Percentiles rank a stretch among this genome's conserved stretches.
Conservation (phyloP, 2,888 invertebrate genomes). For the Myopa tessellatipennis region DNA sequence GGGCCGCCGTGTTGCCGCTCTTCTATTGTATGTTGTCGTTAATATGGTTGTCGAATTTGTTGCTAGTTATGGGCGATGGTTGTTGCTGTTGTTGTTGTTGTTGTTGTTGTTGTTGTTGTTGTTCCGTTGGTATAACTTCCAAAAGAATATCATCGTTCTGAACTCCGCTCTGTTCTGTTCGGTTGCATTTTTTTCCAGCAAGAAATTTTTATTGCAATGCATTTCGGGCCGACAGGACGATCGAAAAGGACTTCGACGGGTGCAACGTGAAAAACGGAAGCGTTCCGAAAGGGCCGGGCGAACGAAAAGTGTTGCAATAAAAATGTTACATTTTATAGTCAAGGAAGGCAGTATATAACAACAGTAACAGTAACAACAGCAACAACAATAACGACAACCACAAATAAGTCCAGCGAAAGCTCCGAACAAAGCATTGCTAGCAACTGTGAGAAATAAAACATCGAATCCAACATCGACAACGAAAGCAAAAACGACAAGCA, state of each 20-base stretch:
- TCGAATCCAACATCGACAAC: constrained; percentile 3
- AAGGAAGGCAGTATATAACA: constrained; percentile 50
- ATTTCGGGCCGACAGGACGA: constrained; percentile 38
- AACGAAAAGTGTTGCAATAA: constrained; percentile 49
- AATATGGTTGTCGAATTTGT: not conserved
- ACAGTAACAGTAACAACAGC: constrained; percentile 10
- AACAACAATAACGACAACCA: constrained; percentile 9
- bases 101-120: constrained; percentile 9
- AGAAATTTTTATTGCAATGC: constrained; percentile 41
- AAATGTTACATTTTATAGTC: constrained; percentile 53
- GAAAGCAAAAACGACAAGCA: constrained; percentile 14
- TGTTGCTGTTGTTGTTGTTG: constrained; percentile 25
- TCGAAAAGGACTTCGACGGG: constrained; percentile 1
- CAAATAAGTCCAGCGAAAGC: constrained; percentile 15
- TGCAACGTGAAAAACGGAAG: constrained; percentile 41
- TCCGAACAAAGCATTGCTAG: constrained; percentile 2
- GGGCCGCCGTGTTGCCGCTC: not conserved
- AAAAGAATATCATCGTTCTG: not conserved
- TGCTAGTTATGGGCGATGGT: constrained; percentile 12
- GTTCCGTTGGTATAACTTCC: constrained; percentile 12
- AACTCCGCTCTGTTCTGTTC: not conserved
- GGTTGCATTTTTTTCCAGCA: constrained; percentile 34
- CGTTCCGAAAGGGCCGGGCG: constrained; percentile 32
- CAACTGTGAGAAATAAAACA: constrained; percentile 23
- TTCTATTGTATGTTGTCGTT: constrained; percentile 19